Percentiles rank a stretch among this genome's conserved stretches.
These are phyloP conservation scores for Alexandromys fortis DNA, from an alignment of 2,113 vertebrate species.

Conservation along the genomic window DNA sequence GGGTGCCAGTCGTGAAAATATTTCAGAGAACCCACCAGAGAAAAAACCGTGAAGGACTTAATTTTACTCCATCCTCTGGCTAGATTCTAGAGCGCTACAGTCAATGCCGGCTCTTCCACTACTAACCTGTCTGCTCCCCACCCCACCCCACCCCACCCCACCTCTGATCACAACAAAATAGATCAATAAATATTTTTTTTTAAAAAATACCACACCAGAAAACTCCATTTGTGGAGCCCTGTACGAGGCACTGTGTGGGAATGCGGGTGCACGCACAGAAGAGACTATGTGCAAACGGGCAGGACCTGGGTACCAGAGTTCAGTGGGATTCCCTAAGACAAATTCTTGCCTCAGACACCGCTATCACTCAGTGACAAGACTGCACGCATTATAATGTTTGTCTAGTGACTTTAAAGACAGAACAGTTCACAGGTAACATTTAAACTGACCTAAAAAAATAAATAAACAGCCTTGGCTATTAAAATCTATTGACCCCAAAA, in stretches of 20 bases:
- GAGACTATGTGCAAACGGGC: neutral
- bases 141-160: too few species aligned
- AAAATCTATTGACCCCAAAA: neutral
- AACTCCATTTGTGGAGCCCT: neutral
- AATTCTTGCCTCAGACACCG: neutral
- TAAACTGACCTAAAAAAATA: neutral
- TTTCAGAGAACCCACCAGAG: neutral
- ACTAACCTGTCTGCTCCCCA: neutral
- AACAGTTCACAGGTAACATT: constrained; percentile 31
- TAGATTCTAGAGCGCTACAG: neutral
- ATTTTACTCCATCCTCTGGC: neutral
- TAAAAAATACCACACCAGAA: neutral
- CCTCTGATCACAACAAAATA: neutral
- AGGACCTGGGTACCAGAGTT: neutral
- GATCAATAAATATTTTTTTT: neutral
- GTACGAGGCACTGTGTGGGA: neutral
- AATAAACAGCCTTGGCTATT: neutral
- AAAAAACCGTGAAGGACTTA: neutral
- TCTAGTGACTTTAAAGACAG: neutral
- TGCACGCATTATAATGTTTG: constrained; percentile 18
- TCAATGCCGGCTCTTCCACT: neutral
- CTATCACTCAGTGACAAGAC: neutral
- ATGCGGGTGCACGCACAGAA: neutral
- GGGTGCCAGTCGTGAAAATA: neutral
- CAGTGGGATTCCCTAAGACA: neutral